These are phyloP conservation scores for Myotis findleyi DNA, from an alignment of 2,797 vertebrate genomes.

Conservation along the genomic window DNA sequence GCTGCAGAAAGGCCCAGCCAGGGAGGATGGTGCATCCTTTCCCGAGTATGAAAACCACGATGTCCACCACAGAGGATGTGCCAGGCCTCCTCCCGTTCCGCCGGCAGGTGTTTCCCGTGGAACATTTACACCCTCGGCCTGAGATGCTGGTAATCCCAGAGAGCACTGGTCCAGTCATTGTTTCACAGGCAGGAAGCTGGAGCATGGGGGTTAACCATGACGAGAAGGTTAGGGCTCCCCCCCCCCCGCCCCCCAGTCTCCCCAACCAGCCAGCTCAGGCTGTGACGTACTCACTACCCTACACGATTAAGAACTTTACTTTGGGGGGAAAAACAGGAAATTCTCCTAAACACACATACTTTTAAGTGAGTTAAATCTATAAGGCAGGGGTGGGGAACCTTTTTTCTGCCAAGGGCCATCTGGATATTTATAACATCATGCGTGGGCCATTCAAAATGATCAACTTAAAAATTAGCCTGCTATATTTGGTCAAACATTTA, in stretches of 20 bases:
- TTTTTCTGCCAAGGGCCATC: too few species aligned
- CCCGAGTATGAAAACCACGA: not conserved
- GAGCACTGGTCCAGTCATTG: not conserved
- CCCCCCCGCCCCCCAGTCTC: too few species aligned
- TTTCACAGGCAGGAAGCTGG: not conserved
- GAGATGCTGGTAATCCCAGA: not conserved
- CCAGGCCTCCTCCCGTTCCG: not conserved
- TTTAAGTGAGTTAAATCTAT: conserved; percentile 2
- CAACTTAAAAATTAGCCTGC: too few species aligned
- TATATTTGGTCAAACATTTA: too few species aligned
- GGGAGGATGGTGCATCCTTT: not conserved
- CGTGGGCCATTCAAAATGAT: too few species aligned
- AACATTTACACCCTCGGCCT: not conserved
- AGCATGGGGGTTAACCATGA: not conserved
- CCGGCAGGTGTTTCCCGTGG: conserved; percentile 32
- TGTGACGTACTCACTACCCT: too few species aligned
- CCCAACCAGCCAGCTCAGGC: not conserved
- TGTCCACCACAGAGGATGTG: not conserved
- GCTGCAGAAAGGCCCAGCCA: not conserved
- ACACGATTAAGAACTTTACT: not conserved
- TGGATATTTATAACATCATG: too few species aligned
- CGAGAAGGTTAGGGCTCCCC: not conserved
- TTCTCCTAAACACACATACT: not conserved
- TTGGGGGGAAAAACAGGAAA: not conserved
- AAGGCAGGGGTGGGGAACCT: not conserved